These are phyloP conservation scores for Eueides isabella DNA, from an alignment of 1,140 invertebrate genomes.

Conservation along the genomic window DNA sequence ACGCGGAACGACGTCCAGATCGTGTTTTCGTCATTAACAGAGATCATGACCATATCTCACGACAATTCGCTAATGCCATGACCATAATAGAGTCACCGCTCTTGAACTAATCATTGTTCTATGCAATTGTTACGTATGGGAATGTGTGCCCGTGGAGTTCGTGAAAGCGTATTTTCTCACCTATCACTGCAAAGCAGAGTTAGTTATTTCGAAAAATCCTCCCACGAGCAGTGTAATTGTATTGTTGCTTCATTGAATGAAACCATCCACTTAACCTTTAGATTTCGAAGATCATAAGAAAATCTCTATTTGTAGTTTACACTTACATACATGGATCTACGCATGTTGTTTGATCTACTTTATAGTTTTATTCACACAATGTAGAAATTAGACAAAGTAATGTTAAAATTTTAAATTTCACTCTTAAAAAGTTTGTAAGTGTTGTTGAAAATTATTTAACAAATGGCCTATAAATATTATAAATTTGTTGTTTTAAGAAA, in stretches of 20 bases:
- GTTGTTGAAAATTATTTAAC: background rate
- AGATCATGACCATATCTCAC: constrained; percentile 42
- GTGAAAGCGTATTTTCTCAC: constrained; percentile 71
- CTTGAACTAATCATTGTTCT: constrained; percentile 65
- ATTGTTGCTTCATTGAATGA: constrained; percentile 41
- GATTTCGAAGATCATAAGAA: constrained; percentile 37
- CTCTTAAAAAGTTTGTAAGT: background rate
- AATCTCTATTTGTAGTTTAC: constrained; percentile 18
- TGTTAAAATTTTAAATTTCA: background rate
- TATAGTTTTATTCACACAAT: background rate
- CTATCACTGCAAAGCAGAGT: constrained; percentile 49
- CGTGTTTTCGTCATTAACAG: constrained; percentile 35
- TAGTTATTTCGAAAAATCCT: constrained; percentile 52
- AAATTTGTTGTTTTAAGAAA: background rate
- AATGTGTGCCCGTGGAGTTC: constrained; percentile 50
- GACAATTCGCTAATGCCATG: constrained; percentile 41
- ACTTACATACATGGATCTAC: background rate
- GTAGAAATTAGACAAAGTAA: background rate
- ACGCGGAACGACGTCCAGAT: constrained; percentile 19
- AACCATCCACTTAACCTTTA: constrained; percentile 39
- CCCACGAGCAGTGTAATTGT: constrained; percentile 44
- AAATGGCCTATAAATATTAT: background rate
- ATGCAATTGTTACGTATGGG: constrained; percentile 55
- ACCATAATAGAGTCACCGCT: constrained; percentile 48
- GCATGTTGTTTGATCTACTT: constrained; percentile 1